phyloP scores from a whole-genome alignment of 2,113 vertebrate genomes.

The Oplegnathus fasciatus region DNA sequence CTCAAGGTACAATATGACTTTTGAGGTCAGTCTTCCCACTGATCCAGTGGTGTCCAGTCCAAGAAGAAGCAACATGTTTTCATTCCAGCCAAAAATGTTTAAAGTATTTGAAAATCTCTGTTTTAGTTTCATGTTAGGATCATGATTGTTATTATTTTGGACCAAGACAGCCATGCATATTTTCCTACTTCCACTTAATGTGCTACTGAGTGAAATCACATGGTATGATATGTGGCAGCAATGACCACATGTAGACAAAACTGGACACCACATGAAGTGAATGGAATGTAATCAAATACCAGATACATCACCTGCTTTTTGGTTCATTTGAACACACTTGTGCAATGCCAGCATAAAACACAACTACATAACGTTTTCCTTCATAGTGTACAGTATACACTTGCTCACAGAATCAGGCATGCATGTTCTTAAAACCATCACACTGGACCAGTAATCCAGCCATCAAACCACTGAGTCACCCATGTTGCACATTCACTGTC shows the following conservation, averaged over 20 bases:
- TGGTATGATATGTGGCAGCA: background rate
- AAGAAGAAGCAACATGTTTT: background rate
- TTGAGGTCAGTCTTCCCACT: background rate
- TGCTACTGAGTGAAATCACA: background rate
- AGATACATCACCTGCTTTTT: background rate
- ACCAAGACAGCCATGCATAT: background rate
- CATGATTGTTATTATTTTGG: background rate
- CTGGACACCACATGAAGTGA: background rate
- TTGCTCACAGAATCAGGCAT: background rate
- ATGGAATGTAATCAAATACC: background rate
- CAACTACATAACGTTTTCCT: background rate
- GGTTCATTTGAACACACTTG: background rate
- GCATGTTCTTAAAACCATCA: constrained; percentile 2
- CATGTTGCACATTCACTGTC: constrained; percentile 6
- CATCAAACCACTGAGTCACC: constrained; percentile 6
- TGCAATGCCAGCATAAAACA: background rate
- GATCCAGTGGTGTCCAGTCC: background rate
- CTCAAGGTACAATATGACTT: background rate
- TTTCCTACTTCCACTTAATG: background rate
- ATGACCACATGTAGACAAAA: background rate
- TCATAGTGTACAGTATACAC: background rate
- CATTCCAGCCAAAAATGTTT: background rate
- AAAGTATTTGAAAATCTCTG: background rate
- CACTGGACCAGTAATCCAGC: background rate
- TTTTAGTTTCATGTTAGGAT: background rate